Evolutionary conservation across 2,113 vertebrate species (phyloP).

Genomic region (Rhodinocichla rosea): DNA sequence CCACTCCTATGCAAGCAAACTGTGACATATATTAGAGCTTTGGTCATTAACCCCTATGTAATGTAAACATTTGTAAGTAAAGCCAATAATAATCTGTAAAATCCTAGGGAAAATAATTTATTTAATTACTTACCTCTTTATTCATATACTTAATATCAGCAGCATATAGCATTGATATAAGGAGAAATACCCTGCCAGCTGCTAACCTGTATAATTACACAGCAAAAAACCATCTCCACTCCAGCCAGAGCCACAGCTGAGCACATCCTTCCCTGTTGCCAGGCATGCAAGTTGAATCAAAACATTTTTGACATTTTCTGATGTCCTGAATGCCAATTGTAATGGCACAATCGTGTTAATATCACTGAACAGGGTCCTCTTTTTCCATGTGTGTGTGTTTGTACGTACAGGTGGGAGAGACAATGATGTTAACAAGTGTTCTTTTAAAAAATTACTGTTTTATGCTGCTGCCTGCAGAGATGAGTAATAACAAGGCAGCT

Average conservation of each 20-base stretch:
- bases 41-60: neutral
- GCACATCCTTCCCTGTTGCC: neutral
- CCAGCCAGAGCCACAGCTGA: neutral
- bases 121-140: neutral
- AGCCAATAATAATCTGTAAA: neutral
- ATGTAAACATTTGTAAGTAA: neutral
- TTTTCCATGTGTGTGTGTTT: neutral
- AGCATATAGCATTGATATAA: neutral
- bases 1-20: neutral
- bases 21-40: neutral
- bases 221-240: neutral
- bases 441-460: conserved; percentile 23
- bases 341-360: neutral
- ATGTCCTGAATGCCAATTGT: neutral
- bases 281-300: neutral
- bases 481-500: conserved; percentile 66
- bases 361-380: neutral
- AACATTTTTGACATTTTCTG: neutral
- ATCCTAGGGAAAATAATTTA: neutral
- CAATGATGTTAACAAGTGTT: conserved; percentile 53
- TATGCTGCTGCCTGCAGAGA: conserved; percentile 57
- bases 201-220: neutral
- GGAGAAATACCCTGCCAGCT: neutral
- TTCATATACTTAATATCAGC: neutral
- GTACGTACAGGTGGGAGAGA: neutral